Evolutionary conservation across 2,797 vertebrate genomes (phyloP), one percentile per base, ranked within the genome.

Genomic region (Nyctalus aviator): DNA sequence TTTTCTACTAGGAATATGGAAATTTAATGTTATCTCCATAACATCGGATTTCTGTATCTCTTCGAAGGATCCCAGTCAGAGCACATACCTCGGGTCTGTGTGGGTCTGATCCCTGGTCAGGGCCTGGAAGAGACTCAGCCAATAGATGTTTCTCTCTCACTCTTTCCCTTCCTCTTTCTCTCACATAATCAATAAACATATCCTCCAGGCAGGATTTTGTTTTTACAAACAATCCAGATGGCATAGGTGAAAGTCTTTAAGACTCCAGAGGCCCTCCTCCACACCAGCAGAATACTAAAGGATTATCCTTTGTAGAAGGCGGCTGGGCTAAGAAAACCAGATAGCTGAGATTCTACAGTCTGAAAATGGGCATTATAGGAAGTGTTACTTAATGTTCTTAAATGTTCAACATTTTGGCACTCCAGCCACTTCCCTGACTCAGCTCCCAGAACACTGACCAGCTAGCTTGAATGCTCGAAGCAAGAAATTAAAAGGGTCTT

Each of bases 291-390:
- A 75, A 69, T 21, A 30, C 44, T 48, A 35, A 0, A 8, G 41
- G 32, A 75, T 75, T 55, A 41, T 25, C 37, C 68, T 84, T 30
- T 10, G 50, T 57, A 79, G 71, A 75, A 93, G 25, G 66, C 2
- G 46, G 44, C 72, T 53, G 12, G 25, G 41, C 41, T 75, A 25
- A 25, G 30, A 84, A 93, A 88, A 75, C 14, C 41, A 75, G 78
- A 50, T 37, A 48, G 2, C 1, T 50, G 8, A 72, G 6, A 30
- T 37, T 15, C 30, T 23, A 48, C 3, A 23, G 35, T 57, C 13
- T 79, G 78, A 76, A 81, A 94, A 62, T 17, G 35, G 50, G 18
- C n/a, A 12, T 50, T 35, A 41, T 14, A 44, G 44, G 57, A 84
- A 87, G 68, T 12, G 57, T 27, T 69, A 73, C 17, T 35, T 6